These are phyloP conservation scores for Tanaodytes sp. DNA, from an alignment of 2,888 invertebrate genomes.

Conservation along the genomic window DNA sequence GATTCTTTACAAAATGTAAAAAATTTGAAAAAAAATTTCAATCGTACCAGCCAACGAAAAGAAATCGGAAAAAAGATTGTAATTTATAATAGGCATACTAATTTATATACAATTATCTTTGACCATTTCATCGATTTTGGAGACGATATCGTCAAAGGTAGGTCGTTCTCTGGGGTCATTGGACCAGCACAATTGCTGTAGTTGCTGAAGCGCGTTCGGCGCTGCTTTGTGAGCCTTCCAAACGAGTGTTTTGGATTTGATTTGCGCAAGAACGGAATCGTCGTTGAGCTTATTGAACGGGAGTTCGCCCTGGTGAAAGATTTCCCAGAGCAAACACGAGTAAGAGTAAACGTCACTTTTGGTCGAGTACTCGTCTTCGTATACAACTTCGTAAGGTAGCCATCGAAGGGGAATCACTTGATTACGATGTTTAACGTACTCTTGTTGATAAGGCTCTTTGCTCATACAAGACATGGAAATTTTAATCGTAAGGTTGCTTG, in stretches of 20 bases:
- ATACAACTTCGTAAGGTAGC: conserved; percentile 90
- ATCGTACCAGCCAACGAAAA: no score
- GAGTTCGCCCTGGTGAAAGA: conserved; percentile 84
- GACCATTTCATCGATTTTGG: conserved; percentile 74
- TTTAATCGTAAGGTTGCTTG: conserved; percentile 86
- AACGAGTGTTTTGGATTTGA: conserved; percentile 79
- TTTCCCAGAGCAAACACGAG: conserved; percentile 92
- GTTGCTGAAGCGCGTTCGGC: conserved; percentile 77
- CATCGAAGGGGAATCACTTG: conserved; percentile 90
- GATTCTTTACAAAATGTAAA: no score
- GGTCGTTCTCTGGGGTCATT: conserved; percentile 81
- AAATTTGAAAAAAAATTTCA: no score
- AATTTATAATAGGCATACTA: no score
- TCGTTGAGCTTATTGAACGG: conserved; percentile 85
- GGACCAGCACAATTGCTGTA: conserved; percentile 80
- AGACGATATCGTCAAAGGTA: conserved; percentile 78
- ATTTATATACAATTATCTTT: conserved; percentile 66
- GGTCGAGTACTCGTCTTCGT: conserved; percentile 92
- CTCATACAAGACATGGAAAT: conserved; percentile 86
- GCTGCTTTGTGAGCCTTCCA: conserved; percentile 81
- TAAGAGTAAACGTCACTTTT: conserved; percentile 96
- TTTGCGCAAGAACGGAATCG: conserved; percentile 80
- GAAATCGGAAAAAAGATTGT: no score
- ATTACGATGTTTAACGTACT: conserved; percentile 90
- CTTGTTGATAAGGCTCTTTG: conserved; percentile 89